Base-by-base conservation (phyloP, 1,140 invertebrate genomes). In the Adelges cooleyi region DNA sequence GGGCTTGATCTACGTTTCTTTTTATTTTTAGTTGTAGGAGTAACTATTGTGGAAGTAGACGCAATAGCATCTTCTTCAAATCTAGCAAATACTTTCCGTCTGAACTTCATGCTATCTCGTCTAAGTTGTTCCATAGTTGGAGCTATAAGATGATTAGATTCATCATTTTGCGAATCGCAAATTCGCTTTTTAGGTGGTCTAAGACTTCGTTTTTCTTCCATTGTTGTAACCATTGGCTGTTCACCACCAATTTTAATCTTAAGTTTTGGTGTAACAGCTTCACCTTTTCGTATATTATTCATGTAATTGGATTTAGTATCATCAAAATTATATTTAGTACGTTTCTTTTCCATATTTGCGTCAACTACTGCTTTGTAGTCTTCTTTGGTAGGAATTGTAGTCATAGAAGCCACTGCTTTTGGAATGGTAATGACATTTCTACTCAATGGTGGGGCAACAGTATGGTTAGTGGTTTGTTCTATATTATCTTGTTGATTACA, bases 371-470 rank as follows among this genome's bases (percentile, higher is more conserved):
- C 77, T 70, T 86, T 84, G 71, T 90, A 90, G 71, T 91, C 89
- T 68, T 90, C 88, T 69, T 85, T 80, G 0, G 87, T 89, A 0
- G 87, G 87, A 70, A 90, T 88, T 25, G 81, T 85, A 0, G 86
- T 87, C 85, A 90, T 89, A 0, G 87, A 90, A 1, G 87, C 86
- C 1, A 90, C 87, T 1, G 89, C 88, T 76, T 90, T 90, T 0
- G 89, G 88, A 69, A 90, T 89, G 0, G 86, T 88, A 42, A 90
- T 89, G 3, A 86, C 82, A 13, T 84, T 84, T 36, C 87, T 79
- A 67, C 78, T 82, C 13, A 86, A 71, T 0, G 82, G 82, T 33
- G 83, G 81, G n/a, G 81, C 80, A 6, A 78, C 72, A 2, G 78
- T 75, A 40, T 68, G 68, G 8, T 77, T 72, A 2, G 79, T 75